Base-by-base conservation (phyloP, 2,888 invertebrate genomes). In the Entomobrya multifasciata region DNA sequence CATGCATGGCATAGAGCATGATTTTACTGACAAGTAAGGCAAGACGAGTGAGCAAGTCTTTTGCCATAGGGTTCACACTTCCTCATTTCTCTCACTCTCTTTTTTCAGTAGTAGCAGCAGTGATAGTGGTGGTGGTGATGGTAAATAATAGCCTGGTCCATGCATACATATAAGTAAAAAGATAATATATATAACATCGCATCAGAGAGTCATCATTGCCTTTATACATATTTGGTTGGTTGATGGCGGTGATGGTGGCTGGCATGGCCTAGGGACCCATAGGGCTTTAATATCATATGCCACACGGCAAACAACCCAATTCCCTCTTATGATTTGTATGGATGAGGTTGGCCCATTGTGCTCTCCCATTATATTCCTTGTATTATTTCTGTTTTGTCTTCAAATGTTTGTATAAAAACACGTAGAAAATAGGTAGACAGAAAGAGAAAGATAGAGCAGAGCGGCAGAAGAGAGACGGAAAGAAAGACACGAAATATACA, bases 241-340 rank as follows among this genome's bases (percentile, higher is more conserved):
- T 77, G 77, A 77, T 77, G 77, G 77, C 60, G 77, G 57, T 77
- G 36, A 55, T 84, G 77, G 77, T 84, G 67, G 67, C 79, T 86
- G 79, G 62, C 85, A 86, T 86, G 79, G 85, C 79, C 85, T 79
- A 74, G 79, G 85, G 85, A 79, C 79, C 85, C 79, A 79, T 74
- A 72, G 60, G 79, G 85, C 79, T 86, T 86, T 86, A 86, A 86
- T 86, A 86, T 86, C 85, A 86, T 86, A 86, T 86, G 85, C 85
- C 85, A 86, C 85, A 86, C 85, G 62, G 85, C 85, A 86, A 86
- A 86, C 85, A 86, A 79, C 79, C 85, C 85, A 79, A 86, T 86
- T 81, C 87, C 87, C 81, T 87, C 77, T 77, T 78, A 81, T 87
- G 82, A 78, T 87, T 87, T 87, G 87, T 87, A 87, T 87, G 87